Base-by-base conservation (phyloP, 53 echinoderm and acorn worm genomes). In the Echinometra lucunter region DNA sequence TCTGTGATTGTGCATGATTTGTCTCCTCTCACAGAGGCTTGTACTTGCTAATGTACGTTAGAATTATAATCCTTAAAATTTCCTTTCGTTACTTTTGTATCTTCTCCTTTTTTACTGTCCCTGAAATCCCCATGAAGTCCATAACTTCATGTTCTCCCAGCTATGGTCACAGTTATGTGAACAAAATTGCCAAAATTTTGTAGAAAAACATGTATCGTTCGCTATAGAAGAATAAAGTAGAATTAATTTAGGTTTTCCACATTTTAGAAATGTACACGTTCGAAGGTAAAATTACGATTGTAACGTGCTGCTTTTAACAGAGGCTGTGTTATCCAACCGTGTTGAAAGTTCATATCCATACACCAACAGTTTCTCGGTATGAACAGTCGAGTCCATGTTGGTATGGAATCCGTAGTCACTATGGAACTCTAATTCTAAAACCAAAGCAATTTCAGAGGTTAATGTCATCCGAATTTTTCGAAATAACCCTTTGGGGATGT, bases 151-250 rank as follows among this genome's bases (percentile, higher is more conserved):
- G 45, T 42, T 42, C 35, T 35, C 85, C 85, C 85, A 85, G 85
- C 85, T 49, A 85, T 85, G 47, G 85, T 49, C 85, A 85, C 85
- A 45, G 6, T 85, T 49, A 85, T 15, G 49, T 47, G 85, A 85
- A 85, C 34, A 85, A 49, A n/a, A 85, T 85, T 85, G 85, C 85
- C 85, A 85, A 85, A 49, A 85, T n/a, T 85, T 49, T 85, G n/a
- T 85, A 49, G n/a, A 11, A 17, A n/a, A 85, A 1, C 44, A 81
- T 6, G 25, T 44, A n/a, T 78, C 19, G 42, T 78, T 78, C 19
- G 21, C 40, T 78, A 1, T 75, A 1, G 19, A 11, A 40, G 21
- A 78, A 12, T 69, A 32, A 30, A 69, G 34, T 30, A 78, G 42
- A 23, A 42, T 4, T 30, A 17, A 38, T 75, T 0, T 75, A 38